A percentile compares a stretch with the other conserved stretches of the same genome.
Evolutionary conservation across 2,797 vertebrate genomes (phyloP).

Genomic region (Todus mexicanus): DNA sequence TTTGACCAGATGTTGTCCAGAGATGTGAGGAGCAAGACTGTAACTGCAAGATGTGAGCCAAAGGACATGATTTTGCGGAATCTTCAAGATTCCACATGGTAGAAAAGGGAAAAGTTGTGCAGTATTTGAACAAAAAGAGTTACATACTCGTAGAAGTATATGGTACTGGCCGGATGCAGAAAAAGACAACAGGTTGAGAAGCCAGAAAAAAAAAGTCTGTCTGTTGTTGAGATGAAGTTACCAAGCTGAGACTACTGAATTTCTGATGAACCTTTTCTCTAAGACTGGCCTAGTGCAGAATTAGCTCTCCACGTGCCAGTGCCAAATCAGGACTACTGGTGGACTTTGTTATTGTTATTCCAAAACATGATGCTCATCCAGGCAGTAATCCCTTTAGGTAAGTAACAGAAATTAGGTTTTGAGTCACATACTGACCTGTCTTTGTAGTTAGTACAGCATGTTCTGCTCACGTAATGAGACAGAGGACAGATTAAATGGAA

Average conservation of each 20-base stretch:
- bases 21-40: not conserved
- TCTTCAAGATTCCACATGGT: not conserved
- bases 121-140: not conserved
- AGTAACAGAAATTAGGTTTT: conserved; percentile 34
- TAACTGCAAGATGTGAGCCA: not conserved
- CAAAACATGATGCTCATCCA: not conserved
- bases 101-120: not conserved
- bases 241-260: not conserved
- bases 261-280: not conserved
- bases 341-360: not conserved
- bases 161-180: not conserved
- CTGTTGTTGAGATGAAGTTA: not conserved
- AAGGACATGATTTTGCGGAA: not conserved
- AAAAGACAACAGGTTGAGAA: not conserved
- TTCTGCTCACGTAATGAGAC: not conserved
- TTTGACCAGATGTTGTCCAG: not conserved
- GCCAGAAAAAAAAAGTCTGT: not conserved
- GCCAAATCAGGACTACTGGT: not conserved
- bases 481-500: not conserved
- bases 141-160: not conserved
- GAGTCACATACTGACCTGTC: conserved; percentile 8
- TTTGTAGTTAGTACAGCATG: not conserved
- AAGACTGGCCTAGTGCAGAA: not conserved
- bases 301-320: not conserved
- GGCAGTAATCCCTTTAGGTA: conserved; percentile 5